A percentile compares a stretch with the other conserved stretches of the same genome.
phyloP scores from a whole-genome alignment of 1,140 invertebrate species.

The Bombus difficillimus region DNA sequence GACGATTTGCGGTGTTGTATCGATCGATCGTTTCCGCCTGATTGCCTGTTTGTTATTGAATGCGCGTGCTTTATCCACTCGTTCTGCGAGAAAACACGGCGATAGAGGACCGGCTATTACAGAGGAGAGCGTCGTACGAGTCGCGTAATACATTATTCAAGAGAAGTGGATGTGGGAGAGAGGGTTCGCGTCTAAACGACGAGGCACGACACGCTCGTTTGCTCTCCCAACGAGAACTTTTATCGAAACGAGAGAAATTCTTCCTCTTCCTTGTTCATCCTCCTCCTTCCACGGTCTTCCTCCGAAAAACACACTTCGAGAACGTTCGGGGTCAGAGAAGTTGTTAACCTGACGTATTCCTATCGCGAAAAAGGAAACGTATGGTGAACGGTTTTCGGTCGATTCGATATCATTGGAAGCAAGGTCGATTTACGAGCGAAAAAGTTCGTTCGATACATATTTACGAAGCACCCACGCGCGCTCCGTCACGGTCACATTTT shows the following conservation, averaged over 20 bases:
- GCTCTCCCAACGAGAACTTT: not conserved
- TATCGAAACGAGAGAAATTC: not conserved
- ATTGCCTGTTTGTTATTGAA: slow-evolving; percentile 12
- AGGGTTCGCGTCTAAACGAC: not conserved
- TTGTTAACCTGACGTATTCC: accelerated
- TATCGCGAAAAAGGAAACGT: not conserved
- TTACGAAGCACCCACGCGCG: slow-evolving; percentile 17
- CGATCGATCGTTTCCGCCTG: slow-evolving; percentile 42
- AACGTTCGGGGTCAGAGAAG: accelerated
- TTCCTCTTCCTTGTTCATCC: no score
- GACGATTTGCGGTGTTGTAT: not conserved
- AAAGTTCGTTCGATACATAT: not conserved
- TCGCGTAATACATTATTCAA: slow-evolving; percentile 37
- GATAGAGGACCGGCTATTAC: not conserved
- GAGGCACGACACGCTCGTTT: not conserved
- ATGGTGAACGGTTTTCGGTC: not conserved
- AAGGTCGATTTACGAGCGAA: not conserved
- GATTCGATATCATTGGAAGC: not conserved
- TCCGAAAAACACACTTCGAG: no score
- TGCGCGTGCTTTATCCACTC: not conserved
- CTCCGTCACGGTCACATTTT: not conserved
- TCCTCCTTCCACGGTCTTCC: no score
- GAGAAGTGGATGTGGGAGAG: not conserved
- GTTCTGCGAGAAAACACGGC: not conserved
- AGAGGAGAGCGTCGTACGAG: not conserved